A percentile compares a stretch with the other conserved stretches of the same genome.
phyloP scores from a whole-genome alignment of 2,113 vertebrate genomes.

The Aptenodytes forsteri region DNA sequence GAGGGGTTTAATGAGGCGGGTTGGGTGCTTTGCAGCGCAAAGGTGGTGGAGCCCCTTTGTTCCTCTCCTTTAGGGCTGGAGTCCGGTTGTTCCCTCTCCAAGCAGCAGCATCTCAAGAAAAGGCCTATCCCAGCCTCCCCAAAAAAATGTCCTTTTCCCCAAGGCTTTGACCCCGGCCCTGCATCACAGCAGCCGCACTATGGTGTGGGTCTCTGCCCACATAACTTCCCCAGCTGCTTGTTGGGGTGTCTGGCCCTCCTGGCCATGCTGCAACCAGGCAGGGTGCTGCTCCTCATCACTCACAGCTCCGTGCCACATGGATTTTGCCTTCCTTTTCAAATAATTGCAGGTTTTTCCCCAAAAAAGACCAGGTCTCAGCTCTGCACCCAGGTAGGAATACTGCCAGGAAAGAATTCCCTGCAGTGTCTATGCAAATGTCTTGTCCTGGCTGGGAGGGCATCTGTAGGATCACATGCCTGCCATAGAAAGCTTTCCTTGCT shows the following conservation, averaged over 20 bases:
- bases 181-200: accelerated
- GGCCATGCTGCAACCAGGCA: not conserved
- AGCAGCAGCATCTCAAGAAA: not conserved
- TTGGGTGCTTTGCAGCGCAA: not conserved
- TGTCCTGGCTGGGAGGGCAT: not conserved
- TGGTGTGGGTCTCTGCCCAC: not conserved
- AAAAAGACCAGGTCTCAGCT: not conserved
- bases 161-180: too few relatives aligned
- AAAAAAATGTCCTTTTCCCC: accelerated
- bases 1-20: not conserved
- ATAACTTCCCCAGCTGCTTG: not conserved
- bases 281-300: not conserved
- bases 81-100: accelerated
- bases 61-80: not conserved
- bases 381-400: not conserved
- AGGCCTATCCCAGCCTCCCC: not conserved
- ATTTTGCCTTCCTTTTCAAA: not conserved
- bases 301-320: not conserved
- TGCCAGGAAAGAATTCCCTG: not conserved
- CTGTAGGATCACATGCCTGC: not conserved
- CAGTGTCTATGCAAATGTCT: accelerated
- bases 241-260: accelerated
- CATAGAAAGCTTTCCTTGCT: not conserved
- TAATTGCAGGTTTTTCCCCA: not conserved
- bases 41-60: not conserved